phyloP scores from a whole-genome alignment of 2,888 invertebrate genomes.

The Diploptera punctata region DNA sequence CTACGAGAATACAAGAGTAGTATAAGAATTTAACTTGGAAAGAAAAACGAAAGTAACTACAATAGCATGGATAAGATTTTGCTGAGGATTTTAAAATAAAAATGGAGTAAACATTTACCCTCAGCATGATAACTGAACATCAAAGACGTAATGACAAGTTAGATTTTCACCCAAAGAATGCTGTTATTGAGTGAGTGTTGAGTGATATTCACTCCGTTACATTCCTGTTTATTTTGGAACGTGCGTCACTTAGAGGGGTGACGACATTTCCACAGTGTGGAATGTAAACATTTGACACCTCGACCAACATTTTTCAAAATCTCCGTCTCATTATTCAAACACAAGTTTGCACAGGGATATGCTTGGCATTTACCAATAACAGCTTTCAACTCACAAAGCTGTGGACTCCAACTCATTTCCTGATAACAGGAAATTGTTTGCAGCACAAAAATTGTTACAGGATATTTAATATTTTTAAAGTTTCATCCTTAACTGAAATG shows the following conservation, averaged over 20 bases:
- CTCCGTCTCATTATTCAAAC: neutral
- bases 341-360: neutral
- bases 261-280: neutral
- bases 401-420: neutral
- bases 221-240: slow-evolving; percentile 5
- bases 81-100: no score
- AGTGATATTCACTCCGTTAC: neutral
- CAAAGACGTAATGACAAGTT: neutral
- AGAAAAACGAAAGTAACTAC: no score
- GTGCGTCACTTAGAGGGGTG: neutral
- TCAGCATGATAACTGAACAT: no score
- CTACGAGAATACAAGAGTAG: no score
- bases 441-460: no score
- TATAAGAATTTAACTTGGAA: no score
- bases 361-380: neutral
- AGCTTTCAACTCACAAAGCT: neutral
- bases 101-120: no score
- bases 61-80: no score
- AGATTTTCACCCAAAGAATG: neutral
- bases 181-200: neutral
- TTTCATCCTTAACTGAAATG: no score
- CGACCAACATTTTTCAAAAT: slow-evolving; percentile 2
- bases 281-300: slow-evolving; percentile 5
- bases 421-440: neutral
- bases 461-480: no score